phyloP scores from a whole-genome alignment of 1,140 invertebrate species.

The Centruroides sculpturatus region DNA sequence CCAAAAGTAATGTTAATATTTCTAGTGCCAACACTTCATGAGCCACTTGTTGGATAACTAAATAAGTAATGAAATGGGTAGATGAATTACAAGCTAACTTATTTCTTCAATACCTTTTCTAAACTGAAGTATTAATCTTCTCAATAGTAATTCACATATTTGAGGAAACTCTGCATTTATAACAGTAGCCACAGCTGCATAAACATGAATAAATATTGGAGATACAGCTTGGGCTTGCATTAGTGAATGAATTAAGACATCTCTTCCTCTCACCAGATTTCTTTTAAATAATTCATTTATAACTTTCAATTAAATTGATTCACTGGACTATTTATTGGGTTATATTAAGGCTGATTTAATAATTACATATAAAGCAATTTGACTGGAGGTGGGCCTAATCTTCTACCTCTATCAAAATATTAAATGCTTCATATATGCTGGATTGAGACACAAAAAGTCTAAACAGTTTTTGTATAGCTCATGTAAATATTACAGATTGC shows the following conservation, averaged over 20 bases:
- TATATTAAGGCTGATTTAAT: too few species aligned
- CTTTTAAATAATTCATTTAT: too few species aligned
- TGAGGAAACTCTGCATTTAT: slow-evolving; percentile 98
- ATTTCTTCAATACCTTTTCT: slow-evolving; percentile 83
- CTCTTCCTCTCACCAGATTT: slow-evolving; percentile 27
- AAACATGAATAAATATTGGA: slow-evolving; percentile 94
- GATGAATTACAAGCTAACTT: slow-evolving; percentile 82
- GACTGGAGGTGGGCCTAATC: too few species aligned
- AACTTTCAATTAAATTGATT: too few species aligned
- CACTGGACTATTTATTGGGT: too few species aligned
- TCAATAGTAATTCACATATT: slow-evolving; percentile 85
- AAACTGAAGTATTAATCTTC: slow-evolving; percentile 85
- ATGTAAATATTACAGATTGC: too few species aligned
- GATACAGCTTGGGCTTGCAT: slow-evolving; percentile 95
- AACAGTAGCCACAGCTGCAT: slow-evolving; percentile 81
- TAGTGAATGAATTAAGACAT: slow-evolving; percentile 75
- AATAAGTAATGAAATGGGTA: slow-evolving; percentile 84
- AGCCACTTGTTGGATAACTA: slow-evolving; percentile 93
- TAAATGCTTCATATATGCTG: too few species aligned
- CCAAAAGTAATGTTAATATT: slow-evolving; percentile 80
- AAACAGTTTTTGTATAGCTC: too few species aligned
- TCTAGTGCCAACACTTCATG: slow-evolving; percentile 96
- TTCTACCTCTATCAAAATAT: too few species aligned
- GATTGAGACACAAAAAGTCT: too few species aligned
- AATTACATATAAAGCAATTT: too few species aligned